Percentiles rank a stretch among this genome's conserved stretches.
Evolutionary conservation across 1,140 invertebrate genomes (phyloP).

Genomic region (Microvelia longipes): DNA sequence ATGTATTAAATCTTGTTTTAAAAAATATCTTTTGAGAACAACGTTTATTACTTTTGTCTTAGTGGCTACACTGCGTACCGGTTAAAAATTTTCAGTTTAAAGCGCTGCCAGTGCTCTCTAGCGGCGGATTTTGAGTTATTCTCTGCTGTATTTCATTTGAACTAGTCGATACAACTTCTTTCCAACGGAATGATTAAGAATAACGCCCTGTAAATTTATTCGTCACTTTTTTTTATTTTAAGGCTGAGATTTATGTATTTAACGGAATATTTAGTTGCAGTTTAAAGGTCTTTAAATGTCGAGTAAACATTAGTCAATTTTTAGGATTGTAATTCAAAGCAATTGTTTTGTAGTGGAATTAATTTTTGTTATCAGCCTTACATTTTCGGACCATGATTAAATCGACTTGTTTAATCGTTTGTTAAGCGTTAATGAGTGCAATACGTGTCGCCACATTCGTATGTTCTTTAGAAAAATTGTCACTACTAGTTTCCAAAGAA

Average conservation of each 20-base stretch:
- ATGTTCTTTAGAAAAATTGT: neutral
- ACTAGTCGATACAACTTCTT: neutral
- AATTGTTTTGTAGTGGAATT: neutral
- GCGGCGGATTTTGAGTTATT: neutral
- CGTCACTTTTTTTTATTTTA: neutral
- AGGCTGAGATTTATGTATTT: neutral
- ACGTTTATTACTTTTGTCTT: no score
- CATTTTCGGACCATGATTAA: neutral
- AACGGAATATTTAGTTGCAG: neutral
- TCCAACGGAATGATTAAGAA: neutral
- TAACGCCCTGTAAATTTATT: neutral
- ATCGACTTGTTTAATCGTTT: neutral
- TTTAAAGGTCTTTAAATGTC: neutral
- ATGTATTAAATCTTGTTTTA: no score
- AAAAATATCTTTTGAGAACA: no score
- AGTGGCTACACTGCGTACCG: neutral
- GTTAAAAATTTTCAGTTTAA: no score
- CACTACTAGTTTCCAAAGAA: neutral
- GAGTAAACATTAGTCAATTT: neutral
- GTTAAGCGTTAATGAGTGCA: neutral
- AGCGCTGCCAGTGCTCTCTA: neutral
- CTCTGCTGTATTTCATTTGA: neutral
- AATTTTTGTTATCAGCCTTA: neutral
- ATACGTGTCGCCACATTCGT: neutral
- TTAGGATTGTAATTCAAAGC: neutral